phyloP scores from a whole-genome alignment of 1,140 invertebrate genomes.

The Dysdera silvatica region DNA sequence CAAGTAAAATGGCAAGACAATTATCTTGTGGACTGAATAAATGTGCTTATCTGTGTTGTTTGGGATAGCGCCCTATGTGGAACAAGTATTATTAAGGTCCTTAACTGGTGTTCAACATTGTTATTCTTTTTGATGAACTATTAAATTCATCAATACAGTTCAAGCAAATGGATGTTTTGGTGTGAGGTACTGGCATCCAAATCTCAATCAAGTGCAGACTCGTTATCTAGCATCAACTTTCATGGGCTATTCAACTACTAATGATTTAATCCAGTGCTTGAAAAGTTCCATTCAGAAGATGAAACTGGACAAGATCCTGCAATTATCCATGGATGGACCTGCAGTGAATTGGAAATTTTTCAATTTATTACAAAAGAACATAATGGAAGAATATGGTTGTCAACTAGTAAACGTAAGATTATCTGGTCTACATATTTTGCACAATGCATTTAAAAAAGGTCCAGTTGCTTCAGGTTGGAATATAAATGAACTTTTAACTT shows the following conservation, averaged over 20 bases:
- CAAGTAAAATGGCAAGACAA: not conserved
- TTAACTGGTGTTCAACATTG: not conserved
- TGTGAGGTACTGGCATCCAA: not conserved
- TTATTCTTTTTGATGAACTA: not conserved
- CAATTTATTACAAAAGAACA: not conserved
- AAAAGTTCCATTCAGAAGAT: not conserved
- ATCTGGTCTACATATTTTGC: not conserved
- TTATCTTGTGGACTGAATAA: not conserved
- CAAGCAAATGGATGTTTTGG: not conserved
- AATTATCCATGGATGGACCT: constrained; percentile 5
- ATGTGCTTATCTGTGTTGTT: not conserved
- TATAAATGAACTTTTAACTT: not conserved
- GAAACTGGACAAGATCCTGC: not conserved
- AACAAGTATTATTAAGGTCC: not conserved
- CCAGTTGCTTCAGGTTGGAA: not conserved
- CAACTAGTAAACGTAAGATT: not conserved
- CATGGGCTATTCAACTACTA: not conserved
- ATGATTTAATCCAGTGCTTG: not conserved
- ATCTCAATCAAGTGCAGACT: not conserved
- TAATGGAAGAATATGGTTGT: not conserved
- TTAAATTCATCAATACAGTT: not conserved
- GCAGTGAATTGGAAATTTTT: constrained; percentile 1
- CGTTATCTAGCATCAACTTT: not conserved
- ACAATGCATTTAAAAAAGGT: constrained; percentile 1
- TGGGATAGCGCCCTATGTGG: not conserved